A percentile compares a stretch with the other conserved stretches of the same genome.
Conservation (phyloP, 2,888 invertebrate genomes). For the Lucinisca nassula region DNA sequence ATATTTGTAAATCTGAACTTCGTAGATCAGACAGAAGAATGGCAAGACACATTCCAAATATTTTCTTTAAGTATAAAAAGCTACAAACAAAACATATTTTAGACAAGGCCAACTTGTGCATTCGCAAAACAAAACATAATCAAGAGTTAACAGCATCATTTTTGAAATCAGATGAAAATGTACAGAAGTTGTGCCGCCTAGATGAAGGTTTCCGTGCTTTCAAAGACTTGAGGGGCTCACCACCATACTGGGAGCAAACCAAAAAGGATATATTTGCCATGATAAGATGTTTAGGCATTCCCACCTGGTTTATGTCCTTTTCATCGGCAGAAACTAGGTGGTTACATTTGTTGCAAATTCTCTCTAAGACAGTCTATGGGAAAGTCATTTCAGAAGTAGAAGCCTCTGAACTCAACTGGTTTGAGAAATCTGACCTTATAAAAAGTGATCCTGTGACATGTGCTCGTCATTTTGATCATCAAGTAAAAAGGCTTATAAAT, state of each 20-base stretch:
- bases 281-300: conserved; percentile 54
- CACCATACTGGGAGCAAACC: conserved; percentile 55
- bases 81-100: conserved; percentile 45
- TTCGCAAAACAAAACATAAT: conserved; percentile 42
- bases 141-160: conserved; percentile 31
- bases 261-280: conserved; percentile 64
- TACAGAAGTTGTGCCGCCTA: conserved; percentile 7
- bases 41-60: conserved; percentile 42
- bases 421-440: not conserved
- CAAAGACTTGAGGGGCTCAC: conserved; percentile 51
- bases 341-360: conserved; percentile 43
- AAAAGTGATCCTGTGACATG: conserved; percentile 56
- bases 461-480: conserved; percentile 63
- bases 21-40: conserved; percentile 46
- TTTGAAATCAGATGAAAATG: conserved; percentile 24
- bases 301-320: conserved; percentile 55
- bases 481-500: not conserved
- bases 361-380: conserved; percentile 22
- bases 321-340: conserved; percentile 63
- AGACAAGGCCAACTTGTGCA: conserved; percentile 17
- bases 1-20: conserved; percentile 52
- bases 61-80: conserved; percentile 62
- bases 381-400: conserved; percentile 18
- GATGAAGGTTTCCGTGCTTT: conserved; percentile 57
- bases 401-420: conserved; percentile 14